Base-by-base conservation (phyloP, 2,888 invertebrate species). In the Serrognathus titanus region DNA sequence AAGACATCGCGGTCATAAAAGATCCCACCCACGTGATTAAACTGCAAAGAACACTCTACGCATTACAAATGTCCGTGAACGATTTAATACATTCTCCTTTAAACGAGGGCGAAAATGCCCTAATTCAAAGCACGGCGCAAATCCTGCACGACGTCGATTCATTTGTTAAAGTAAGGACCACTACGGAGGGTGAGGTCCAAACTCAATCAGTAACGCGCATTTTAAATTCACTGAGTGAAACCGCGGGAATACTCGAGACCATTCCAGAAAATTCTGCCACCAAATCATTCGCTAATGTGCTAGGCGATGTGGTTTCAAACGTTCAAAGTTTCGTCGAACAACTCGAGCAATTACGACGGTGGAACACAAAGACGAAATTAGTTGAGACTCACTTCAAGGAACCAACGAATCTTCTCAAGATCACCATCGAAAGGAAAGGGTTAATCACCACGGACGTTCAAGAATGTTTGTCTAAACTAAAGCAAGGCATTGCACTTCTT, bases 21-120 rank as follows among this genome's bases (percentile, higher is more conserved):
- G 62, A 71, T 46, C 70, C 68, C 55, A 58, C 65, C 10, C 57
- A 63, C 36, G 62, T 75, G 6, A 56, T 70, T 20, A 58, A 67
- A 8, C 59, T 76, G 1, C 76, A 77, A 61, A 72, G 72, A 54
- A 67, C 69, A 8, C 61, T 76, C 10, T 68, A 71, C 58, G 64
- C 67, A 2, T 51, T 77, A n/a, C 75, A 77, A 67, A 75, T 68
- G 48, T 63, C 68, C 2, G 62, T 73, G 1, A 73, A 75, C 43
- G 75, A 76, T 63, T 65, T 77, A 41, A 67, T 71, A 16, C 74
- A 74, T 48, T 37, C 16, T 9, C 48, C 53, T 11, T 13, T 58
- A 7, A 35, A 16, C 37, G 9, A 36, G 37, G 36, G 9, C 9
- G 64, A 65, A 12, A 48, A 59, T 48, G 35, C 43, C 10, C 47